These are phyloP conservation scores for Gallinago jamesoni DNA, from an alignment of 2,113 vertebrate species.

Conservation along the genomic window DNA sequence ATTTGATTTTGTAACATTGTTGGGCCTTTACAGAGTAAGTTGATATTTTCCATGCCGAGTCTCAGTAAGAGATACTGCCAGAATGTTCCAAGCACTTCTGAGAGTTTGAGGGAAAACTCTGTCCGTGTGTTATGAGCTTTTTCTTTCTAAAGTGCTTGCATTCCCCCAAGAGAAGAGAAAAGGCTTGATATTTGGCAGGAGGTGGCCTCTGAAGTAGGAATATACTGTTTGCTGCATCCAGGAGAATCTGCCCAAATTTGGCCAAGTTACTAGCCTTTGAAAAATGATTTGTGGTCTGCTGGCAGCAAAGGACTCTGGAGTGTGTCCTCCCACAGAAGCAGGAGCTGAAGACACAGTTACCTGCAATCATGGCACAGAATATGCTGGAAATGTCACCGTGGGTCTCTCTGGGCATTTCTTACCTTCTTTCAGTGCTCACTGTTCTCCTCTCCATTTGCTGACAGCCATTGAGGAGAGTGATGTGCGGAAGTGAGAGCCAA, in stretches of 20 bases:
- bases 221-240: neutral
- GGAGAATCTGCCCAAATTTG: neutral
- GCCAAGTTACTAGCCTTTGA: neutral
- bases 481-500: neutral
- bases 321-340: rapidly evolving
- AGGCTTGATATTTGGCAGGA: neutral
- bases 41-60: neutral
- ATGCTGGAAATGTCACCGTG: neutral
- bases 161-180: neutral
- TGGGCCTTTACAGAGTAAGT: neutral
- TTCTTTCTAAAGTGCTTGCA: neutral
- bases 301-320: neutral
- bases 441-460: neutral
- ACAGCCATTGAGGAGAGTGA: neutral
- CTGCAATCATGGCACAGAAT: neutral
- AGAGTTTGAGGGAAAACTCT: neutral
- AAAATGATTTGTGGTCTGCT: neutral
- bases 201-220: neutral
- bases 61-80: neutral
- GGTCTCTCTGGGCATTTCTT: neutral
- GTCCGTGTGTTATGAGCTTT: neutral
- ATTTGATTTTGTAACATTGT: neutral
- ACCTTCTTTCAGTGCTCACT: neutral
- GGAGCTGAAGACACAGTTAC: neutral
- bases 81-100: neutral